phyloP scores from a whole-genome alignment of 2,888 invertebrate species.

The Brachylomia viminalis region DNA sequence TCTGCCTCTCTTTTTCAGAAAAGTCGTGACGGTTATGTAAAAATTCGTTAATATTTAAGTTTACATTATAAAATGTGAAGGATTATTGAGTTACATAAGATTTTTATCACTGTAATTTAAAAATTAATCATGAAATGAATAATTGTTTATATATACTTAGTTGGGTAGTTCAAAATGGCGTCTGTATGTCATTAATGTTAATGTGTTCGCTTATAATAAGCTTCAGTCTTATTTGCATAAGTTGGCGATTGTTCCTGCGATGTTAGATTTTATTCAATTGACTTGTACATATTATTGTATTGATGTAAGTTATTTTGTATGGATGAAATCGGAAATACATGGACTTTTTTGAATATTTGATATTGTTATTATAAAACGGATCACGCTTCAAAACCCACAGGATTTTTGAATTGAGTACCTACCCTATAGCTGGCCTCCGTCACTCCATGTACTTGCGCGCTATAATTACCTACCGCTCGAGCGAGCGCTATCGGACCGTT shows the following conservation, averaged over 20 bases:
- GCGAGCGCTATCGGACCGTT: too few species aligned
- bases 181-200: slow-evolving; percentile 18
- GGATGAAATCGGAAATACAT: slow-evolving; percentile 55
- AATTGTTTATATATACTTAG: slow-evolving; percentile 14
- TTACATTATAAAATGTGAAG: neutral
- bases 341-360: slow-evolving; percentile 23
- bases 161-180: slow-evolving; percentile 13
- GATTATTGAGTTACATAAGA: neutral
- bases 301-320: slow-evolving; percentile 52
- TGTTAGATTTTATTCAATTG: slow-evolving; percentile 36
- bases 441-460: too few species aligned
- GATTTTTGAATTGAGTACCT: too few species aligned
- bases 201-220: slow-evolving; percentile 6
- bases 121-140: neutral
- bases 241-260: slow-evolving; percentile 27
- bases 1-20: too few species aligned
- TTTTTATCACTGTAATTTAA: neutral
- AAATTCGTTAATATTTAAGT: neutral
- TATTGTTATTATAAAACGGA: slow-evolving; percentile 1
- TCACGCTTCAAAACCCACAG: neutral
- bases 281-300: slow-evolving; percentile 60
- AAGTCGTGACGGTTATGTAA: slow-evolving; percentile 10
- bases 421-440: too few species aligned
- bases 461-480: too few species aligned
- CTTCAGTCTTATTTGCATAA: slow-evolving; percentile 10